Conservation (phyloP, 2,797 vertebrate species). For the Mormyrus proboscirostris region DNA sequence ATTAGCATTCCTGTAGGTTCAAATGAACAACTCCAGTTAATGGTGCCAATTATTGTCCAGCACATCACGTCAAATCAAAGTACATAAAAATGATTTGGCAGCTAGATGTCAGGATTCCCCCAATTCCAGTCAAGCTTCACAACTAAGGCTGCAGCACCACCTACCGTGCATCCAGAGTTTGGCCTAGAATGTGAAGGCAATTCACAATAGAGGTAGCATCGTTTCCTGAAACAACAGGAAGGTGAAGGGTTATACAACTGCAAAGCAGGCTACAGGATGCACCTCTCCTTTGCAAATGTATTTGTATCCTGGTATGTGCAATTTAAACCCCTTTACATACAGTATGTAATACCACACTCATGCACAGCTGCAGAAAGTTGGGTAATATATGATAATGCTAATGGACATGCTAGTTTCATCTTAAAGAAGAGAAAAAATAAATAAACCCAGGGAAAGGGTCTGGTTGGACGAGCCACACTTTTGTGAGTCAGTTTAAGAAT, state of each 20-base stretch:
- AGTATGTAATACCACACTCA: neutral
- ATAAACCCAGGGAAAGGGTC: neutral
- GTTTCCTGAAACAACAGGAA: slow-evolving; percentile 64
- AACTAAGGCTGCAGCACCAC: slow-evolving; percentile 12
- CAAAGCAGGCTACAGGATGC: neutral
- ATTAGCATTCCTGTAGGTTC: neutral
- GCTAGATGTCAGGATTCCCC: neutral
- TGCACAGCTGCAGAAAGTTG: slow-evolving; percentile 3
- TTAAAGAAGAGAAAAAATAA: neutral
- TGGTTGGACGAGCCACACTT: neutral
- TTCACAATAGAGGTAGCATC: slow-evolving; percentile 92
- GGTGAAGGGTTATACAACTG: neutral
- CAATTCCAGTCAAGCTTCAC: neutral
- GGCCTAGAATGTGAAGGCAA: slow-evolving; percentile 92
- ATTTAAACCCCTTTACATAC: neutral
- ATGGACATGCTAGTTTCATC: neutral
- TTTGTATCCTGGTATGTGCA: neutral
- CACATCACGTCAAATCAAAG: neutral
- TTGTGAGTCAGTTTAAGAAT: neutral
- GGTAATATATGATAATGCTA: neutral
- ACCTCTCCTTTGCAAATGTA: neutral
- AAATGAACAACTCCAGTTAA: neutral
- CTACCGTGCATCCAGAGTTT: slow-evolving; percentile 91
- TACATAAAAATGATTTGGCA: neutral
- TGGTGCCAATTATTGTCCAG: neutral